phyloP scores from a whole-genome alignment of 2,888 invertebrate genomes.

The Cylindroiulus punctatus region DNA sequence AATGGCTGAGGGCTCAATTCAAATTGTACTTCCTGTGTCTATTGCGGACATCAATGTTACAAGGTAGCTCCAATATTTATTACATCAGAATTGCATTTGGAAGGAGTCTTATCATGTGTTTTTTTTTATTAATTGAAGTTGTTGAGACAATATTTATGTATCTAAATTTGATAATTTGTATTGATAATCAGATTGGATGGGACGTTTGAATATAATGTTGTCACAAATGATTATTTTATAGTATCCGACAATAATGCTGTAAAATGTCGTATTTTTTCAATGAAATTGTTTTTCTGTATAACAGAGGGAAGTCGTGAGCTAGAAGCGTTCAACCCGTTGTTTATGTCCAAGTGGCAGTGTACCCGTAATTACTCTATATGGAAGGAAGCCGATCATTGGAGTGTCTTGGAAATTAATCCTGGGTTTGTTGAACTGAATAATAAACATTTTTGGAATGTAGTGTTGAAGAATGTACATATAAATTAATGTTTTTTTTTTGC shows the following conservation, averaged over 20 bases:
- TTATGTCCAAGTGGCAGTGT: slow-evolving; percentile 83
- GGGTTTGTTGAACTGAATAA: slow-evolving; percentile 67
- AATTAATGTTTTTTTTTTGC: slow-evolving; percentile 58
- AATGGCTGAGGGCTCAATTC: slow-evolving; percentile 96
- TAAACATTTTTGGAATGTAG: background rate
- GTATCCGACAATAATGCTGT: no score
- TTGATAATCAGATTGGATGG: no score
- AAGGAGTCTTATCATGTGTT: no score
- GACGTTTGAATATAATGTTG: no score
- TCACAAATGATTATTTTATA: no score
- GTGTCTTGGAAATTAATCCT: slow-evolving; percentile 74
- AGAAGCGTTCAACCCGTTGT: slow-evolving; percentile 88
- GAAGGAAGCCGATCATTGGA: slow-evolving; percentile 73
- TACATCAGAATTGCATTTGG: background rate
- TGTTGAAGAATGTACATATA: background rate
- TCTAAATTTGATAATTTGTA: no score
- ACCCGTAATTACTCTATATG: slow-evolving; percentile 91
- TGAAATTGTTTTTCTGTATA: background rate
- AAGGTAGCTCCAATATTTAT: slow-evolving; percentile 69
- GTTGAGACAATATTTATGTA: no score
- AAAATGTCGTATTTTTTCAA: background rate
- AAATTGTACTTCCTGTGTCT: slow-evolving; percentile 84
- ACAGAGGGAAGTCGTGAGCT: slow-evolving; percentile 81
- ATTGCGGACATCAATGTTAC: slow-evolving; percentile 79
- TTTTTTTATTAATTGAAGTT: no score